These are phyloP conservation scores for Iselma pallidipennis DNA, from an alignment of 2,888 invertebrate species.

Conservation along the genomic window DNA sequence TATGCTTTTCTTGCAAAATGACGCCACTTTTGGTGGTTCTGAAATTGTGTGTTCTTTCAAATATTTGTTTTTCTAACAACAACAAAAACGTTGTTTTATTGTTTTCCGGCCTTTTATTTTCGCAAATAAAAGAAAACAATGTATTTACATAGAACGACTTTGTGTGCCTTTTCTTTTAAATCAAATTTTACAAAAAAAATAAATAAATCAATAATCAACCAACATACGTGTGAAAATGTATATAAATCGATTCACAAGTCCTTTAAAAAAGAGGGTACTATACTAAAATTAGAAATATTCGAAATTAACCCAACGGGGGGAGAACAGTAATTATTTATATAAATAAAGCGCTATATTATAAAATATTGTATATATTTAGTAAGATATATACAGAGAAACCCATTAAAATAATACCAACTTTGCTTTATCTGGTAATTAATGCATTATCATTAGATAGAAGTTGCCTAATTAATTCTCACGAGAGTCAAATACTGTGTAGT, in stretches of 20 bases:
- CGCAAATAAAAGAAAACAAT: not conserved
- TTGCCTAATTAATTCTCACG: slow-evolving; percentile 37
- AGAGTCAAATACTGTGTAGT: not conserved
- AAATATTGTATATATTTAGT: not conserved
- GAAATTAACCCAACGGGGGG: too few species aligned
- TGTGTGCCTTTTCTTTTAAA: too few species aligned
- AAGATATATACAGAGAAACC: not conserved
- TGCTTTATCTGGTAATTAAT: slow-evolving; percentile 41
- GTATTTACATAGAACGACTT: too few species aligned
- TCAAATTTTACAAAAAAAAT: too few species aligned
- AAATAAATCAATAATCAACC: too few species aligned
- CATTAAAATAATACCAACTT: slow-evolving; percentile 28
- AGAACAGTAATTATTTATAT: not conserved
- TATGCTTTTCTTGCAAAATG: not conserved
- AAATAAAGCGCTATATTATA: not conserved
- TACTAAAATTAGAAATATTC: too few species aligned
- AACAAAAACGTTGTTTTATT: not conserved
- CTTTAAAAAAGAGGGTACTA: too few species aligned
- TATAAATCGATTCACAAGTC: too few species aligned
- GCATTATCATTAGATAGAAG: slow-evolving; percentile 40
- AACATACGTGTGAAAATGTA: too few species aligned
- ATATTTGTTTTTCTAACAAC: not conserved
- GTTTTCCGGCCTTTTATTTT: not conserved
- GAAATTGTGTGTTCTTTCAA: not conserved
- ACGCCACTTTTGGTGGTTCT: not conserved